Evolutionary conservation across 2,797 vertebrate species (phyloP).

Genomic region (Carcharodon carcharias): DNA sequence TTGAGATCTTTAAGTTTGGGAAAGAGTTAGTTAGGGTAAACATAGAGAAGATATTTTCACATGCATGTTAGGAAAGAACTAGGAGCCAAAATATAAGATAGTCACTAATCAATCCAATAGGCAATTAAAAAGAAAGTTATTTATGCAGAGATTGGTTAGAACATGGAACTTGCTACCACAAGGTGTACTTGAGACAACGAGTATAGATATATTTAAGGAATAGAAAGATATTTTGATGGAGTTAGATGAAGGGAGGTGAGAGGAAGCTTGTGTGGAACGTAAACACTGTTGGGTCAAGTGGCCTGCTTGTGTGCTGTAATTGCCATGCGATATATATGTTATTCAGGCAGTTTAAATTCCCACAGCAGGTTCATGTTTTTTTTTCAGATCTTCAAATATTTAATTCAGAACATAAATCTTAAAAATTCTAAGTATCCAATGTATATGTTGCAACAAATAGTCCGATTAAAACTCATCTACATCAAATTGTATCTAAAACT

Average conservation of each 20-base stretch:
- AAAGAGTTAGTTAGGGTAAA: not conserved
- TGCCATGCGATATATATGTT: not conserved
- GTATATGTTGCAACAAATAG: not conserved
- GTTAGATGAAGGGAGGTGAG: not conserved
- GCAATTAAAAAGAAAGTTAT: too few species aligned
- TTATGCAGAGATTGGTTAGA: too few species aligned
- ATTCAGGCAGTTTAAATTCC: not conserved
- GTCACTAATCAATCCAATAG: too few species aligned
- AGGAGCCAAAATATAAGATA: too few species aligned
- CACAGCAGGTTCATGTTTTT: not conserved
- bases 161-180: too few species aligned
- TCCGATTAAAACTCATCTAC: not conserved
- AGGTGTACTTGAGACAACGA: too few species aligned
- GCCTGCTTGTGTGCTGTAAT: not conserved
- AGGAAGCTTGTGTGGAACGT: not conserved
- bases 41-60: not conserved
- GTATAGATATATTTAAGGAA: not conserved
- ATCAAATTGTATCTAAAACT: not conserved
- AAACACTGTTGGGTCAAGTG: not conserved
- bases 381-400: not conserved
- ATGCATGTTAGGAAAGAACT: too few species aligned
- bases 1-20: not conserved
- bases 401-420: not conserved
- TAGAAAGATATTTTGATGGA: not conserved
- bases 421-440: not conserved